Evolutionary conservation across 2,113 vertebrate species (phyloP), one percentile per base, ranked within the genome.

Genomic region (Caranx ignobilis): DNA sequence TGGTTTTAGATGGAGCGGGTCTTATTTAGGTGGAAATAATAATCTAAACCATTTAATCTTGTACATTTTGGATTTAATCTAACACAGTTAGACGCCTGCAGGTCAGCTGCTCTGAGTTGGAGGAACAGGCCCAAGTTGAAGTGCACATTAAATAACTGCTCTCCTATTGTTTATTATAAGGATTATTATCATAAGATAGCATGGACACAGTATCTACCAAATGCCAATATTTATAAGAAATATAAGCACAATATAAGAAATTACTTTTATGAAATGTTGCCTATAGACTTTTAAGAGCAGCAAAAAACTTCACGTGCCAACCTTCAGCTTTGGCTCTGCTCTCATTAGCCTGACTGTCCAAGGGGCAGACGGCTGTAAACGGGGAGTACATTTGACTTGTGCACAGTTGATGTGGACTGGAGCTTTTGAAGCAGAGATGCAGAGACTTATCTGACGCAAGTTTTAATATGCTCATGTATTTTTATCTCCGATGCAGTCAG

Each of bases 71-170:
- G 61, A 47, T 66, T 6, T 12, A 0, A 78, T 37, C 19, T 60
- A 16, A 39, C 35, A n/a, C 21, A 19, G 32, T 35, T 18, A 0
- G 16, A 8, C 9, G 48, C n/a, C 50, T 15, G 18, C 11, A 32
- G 26, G 21, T 1, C 4, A 45, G 18, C 56, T 54, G 16, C 2
- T 6, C n/a, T 45, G 16, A 12, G 18, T 43, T 32, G 55, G 37
- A 65, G 67, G 67, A 82, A 66, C 78, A 75, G 81, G 77, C 77
- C 71, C 86, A 83, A 67, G 78, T 83, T 79, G 54, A 81, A 70
- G 3, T 45, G 54, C 39, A 64, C 45, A 32, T 50, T n/a, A 62
- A 56, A 45, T 15, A 47, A 61, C 1, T 11, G 11, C 19, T 9
- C 13, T 3, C 4, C 4, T 31, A 11, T 37, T 43, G 11, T 11